These are phyloP conservation scores for Homalodisca vitripennis DNA, from an alignment of 1,140 invertebrate genomes.

Conservation along the genomic window DNA sequence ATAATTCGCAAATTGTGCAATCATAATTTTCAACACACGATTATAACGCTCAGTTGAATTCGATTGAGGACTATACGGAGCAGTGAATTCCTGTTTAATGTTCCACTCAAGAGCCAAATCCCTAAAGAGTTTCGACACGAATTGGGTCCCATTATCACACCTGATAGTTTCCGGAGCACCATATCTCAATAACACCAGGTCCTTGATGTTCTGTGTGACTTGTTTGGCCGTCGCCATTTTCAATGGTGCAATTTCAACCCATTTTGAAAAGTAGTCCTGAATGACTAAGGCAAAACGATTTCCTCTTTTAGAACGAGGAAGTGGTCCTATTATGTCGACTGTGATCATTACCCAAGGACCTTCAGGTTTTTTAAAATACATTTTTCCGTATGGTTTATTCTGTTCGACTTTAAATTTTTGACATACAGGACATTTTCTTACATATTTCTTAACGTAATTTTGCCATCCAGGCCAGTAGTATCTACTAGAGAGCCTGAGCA, in stretches of 20 bases:
- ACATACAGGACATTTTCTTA: slow-evolving; percentile 40
- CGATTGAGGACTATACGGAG: slow-evolving; percentile 47
- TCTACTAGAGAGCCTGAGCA: slow-evolving; percentile 4
- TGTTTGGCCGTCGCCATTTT: slow-evolving; percentile 12
- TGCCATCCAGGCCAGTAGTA: slow-evolving; percentile 45
- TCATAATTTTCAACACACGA: slow-evolving; percentile 47
- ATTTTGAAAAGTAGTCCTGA: slow-evolving; percentile 48
- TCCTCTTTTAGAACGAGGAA: slow-evolving; percentile 44
- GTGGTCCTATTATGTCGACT: slow-evolving; percentile 49
- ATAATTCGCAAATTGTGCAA: slow-evolving; percentile 44
- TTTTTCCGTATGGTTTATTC: slow-evolving; percentile 41
- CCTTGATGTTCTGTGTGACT: background rate
- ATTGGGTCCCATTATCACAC: slow-evolving; percentile 22
- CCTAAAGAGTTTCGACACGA: background rate
- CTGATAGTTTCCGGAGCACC: slow-evolving; percentile 16
- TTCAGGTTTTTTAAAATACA: slow-evolving; percentile 40
- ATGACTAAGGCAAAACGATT: slow-evolving; percentile 46
- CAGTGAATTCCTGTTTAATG: slow-evolving; percentile 6
- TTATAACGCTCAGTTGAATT: slow-evolving; percentile 51
- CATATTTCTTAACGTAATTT: slow-evolving; percentile 38
- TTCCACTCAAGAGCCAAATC: slow-evolving; percentile 6
- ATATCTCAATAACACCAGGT: slow-evolving; percentile 13
- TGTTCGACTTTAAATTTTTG: slow-evolving; percentile 43
- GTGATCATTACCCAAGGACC: slow-evolving; percentile 45
- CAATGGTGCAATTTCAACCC: slow-evolving; percentile 44